Percentiles rank a stretch among this genome's conserved stretches.
Conservation (phyloP, 2,113 vertebrate genomes). For the Etia nguti region DNA sequence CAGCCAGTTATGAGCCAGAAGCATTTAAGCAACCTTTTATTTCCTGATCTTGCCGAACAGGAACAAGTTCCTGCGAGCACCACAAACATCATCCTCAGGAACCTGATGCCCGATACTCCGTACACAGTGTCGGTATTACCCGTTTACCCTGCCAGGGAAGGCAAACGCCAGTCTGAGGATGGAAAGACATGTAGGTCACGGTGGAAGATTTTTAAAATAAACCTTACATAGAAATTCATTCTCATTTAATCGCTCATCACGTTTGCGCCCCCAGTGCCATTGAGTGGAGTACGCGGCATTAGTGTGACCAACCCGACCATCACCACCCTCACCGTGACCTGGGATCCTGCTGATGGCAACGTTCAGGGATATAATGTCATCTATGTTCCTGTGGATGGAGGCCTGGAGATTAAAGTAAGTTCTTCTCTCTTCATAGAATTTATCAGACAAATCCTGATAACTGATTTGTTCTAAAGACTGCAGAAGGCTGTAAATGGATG, state of each 20-base stretch:
- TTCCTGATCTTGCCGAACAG: constrained; percentile 53
- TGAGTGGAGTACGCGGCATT: constrained; percentile 74
- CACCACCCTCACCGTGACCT: constrained; percentile 83
- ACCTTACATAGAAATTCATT: not conserved
- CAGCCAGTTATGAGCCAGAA: not conserved
- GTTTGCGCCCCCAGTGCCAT: constrained; percentile 52
- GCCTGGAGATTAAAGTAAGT: constrained; percentile 81
- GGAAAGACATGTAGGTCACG: constrained; percentile 84
- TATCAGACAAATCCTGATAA: not conserved
- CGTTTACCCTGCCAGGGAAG: constrained; percentile 83
- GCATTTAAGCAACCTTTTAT: not conserved
- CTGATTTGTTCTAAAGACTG: not conserved
- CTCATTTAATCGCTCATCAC: not conserved
- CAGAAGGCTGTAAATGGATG: not conserved
- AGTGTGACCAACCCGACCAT: constrained; percentile 85
- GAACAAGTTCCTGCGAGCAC: constrained; percentile 84
- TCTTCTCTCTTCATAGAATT: not conserved
- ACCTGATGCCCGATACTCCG: constrained; percentile 82
- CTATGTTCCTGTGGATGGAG: constrained; percentile 79
- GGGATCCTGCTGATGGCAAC: constrained; percentile 89
- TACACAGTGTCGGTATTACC: constrained; percentile 88
- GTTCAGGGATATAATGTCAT: constrained; percentile 92
- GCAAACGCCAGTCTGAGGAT: constrained; percentile 84
- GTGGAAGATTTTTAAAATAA: not conserved
- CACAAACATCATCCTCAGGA: constrained; percentile 85